Percentiles rank a stretch among this genome's conserved stretches.
These are phyloP conservation scores for Megalops atlanticus DNA, from an alignment of 2,113 vertebrate species.

Conservation along the genomic window DNA sequence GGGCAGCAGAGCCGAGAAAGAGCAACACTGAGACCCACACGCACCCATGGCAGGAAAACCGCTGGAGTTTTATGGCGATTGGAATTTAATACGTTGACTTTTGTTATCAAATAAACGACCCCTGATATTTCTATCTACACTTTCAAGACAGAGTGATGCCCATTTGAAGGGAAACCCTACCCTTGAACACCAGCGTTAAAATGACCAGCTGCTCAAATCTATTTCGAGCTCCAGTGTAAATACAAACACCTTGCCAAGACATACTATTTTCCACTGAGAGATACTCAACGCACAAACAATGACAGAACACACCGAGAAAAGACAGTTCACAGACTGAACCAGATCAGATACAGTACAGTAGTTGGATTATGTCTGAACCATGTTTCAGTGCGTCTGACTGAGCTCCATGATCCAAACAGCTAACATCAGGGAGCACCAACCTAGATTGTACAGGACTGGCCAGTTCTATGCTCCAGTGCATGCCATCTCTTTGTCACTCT, in stretches of 20 bases:
- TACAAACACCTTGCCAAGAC: background rate
- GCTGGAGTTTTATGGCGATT: slow-evolving; percentile 6
- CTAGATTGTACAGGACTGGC: background rate
- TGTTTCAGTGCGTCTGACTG: too few species aligned
- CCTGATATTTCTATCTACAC: background rate
- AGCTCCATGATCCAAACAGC: background rate
- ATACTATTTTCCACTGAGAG: background rate
- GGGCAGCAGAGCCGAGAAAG: background rate
- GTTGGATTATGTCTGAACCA: too few species aligned
- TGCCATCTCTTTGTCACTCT: background rate
- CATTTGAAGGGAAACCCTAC: too few species aligned
- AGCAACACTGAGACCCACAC: background rate
- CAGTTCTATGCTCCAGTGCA: background rate
- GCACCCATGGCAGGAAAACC: slow-evolving; percentile 9
- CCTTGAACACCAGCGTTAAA: too few species aligned
- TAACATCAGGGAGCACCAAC: background rate
- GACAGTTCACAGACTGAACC: background rate
- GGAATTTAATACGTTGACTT: background rate
- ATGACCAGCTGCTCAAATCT: background rate
- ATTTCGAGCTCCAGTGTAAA: background rate
- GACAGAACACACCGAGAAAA: background rate
- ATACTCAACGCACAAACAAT: background rate
- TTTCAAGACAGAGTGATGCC: background rate
- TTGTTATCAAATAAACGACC: background rate
- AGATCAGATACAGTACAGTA: too few species aligned